These are phyloP conservation scores for Drosophila eohydei DNA, from an alignment of 2,888 invertebrate genomes.

Conservation along the genomic window DNA sequence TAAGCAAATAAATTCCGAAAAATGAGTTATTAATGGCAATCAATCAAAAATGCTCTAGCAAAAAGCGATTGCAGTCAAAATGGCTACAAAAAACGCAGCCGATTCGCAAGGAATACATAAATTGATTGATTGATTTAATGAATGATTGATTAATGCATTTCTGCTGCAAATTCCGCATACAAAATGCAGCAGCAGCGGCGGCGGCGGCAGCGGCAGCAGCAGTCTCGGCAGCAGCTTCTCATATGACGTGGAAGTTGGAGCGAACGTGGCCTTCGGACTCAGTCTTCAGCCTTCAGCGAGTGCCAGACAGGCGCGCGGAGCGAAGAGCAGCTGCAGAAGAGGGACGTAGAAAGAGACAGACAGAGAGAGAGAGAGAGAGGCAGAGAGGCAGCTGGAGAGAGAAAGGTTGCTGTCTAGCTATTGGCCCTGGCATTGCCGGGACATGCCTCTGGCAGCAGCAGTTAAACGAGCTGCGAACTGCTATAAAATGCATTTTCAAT, in stretches of 20 bases:
- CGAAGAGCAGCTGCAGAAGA: constrained; percentile 22
- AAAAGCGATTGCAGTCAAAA: constrained; percentile 46
- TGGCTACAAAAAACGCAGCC: constrained; percentile 28
- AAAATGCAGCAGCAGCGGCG: constrained; percentile 64
- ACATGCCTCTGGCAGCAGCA: constrained; percentile 27
- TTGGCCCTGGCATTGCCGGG: constrained; percentile 57
- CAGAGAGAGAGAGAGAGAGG: background rate
- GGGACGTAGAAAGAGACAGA: background rate
- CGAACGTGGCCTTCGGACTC: constrained; percentile 68
- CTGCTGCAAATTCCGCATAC: constrained; percentile 80
- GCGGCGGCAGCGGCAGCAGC: constrained; percentile 45
- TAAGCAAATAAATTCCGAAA: constrained; percentile 62
- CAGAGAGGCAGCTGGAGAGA: background rate
- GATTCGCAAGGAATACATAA: constrained; percentile 64
- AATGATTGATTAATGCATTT: constrained; percentile 82
- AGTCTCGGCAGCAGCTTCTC: constrained; percentile 12
- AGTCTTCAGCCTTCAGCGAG: constrained; percentile 56
- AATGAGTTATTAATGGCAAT: constrained; percentile 81
- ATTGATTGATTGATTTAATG: constrained; percentile 82
- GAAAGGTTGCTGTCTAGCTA: constrained; percentile 49
- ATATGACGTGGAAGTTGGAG: constrained; percentile 36
- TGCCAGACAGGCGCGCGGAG: constrained; percentile 77
- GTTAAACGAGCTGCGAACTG: constrained; percentile 62
- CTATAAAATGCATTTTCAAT: constrained; percentile 81
- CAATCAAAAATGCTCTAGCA: constrained; percentile 66